These are phyloP conservation scores for Hesperophylax magnus DNA, from an alignment of 1,140 invertebrate genomes.

Conservation along the genomic window DNA sequence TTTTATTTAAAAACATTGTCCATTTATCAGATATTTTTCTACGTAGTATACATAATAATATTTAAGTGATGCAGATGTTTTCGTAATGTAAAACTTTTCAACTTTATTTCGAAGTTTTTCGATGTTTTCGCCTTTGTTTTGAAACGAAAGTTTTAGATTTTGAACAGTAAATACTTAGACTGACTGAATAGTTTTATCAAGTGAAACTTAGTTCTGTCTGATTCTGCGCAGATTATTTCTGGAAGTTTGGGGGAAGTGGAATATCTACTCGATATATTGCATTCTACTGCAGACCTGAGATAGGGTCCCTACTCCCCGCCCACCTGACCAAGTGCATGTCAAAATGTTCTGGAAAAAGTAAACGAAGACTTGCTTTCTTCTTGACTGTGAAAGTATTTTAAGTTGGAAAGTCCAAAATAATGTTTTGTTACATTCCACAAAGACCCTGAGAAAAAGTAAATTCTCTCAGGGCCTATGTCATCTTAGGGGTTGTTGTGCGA, in stretches of 20 bases:
- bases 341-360: conserved; percentile 9
- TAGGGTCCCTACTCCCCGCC: too few relatives aligned
- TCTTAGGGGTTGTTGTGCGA: too few relatives aligned
- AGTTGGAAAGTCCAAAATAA: not conserved
- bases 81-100: not conserved
- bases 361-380: not conserved
- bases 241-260: conserved; percentile 2
- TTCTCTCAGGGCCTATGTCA: too few relatives aligned
- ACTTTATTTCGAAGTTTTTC: not conserved
- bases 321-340: conserved; percentile 15
- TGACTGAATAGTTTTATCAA: conserved; percentile 47
- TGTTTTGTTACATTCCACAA: not conserved
- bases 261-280: conserved; percentile 44
- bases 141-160: conserved; percentile 17
- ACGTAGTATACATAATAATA: too few relatives aligned
- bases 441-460: too few relatives aligned
- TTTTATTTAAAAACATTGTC: too few relatives aligned
- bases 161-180: conserved; percentile 36
- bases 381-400: not conserved
- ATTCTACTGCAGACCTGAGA: conserved; percentile 9
- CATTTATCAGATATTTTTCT: too few relatives aligned
- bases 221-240: conserved; percentile 48
- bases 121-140: conserved; percentile 15
- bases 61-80: not conserved
- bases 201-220: conserved; percentile 49